phyloP scores from a whole-genome alignment of 2,888 invertebrate genomes.

The Lacanobia oleracea region DNA sequence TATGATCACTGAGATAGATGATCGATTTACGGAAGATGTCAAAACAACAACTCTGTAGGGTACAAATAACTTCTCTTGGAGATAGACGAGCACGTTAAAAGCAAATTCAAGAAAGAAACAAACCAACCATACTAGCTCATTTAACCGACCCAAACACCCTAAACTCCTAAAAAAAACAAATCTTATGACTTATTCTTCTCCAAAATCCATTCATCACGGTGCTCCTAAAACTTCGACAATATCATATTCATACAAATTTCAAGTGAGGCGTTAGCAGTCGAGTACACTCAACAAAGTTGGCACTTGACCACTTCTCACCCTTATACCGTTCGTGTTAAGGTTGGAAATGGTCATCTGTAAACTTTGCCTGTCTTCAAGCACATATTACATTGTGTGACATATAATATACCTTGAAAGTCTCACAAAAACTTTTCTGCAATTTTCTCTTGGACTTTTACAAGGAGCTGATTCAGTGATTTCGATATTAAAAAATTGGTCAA shows the following conservation, averaged over 20 bases:
- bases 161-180: conserved; percentile 24
- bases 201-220: conserved; percentile 35
- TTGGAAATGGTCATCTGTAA: neutral
- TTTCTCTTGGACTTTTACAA: conserved; percentile 43
- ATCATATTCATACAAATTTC: conserved; percentile 45
- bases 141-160: neutral
- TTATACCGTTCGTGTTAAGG: conserved; percentile 5
- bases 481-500: conserved; percentile 57
- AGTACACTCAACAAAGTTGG: conserved; percentile 4
- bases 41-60: no score
- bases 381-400: conserved; percentile 34
- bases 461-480: conserved; percentile 58
- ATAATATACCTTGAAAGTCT: conserved; percentile 44
- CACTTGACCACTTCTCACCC: neutral
- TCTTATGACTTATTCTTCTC: conserved; percentile 13
- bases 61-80: no score
- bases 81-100: no score
- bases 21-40: no score
- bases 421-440: conserved; percentile 46
- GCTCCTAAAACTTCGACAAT: conserved; percentile 55
- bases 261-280: conserved; percentile 22
- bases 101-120: neutral
- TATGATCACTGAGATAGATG: no score
- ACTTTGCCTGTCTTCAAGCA: conserved; percentile 4
- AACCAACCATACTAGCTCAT: conserved; percentile 5